Base-by-base conservation (phyloP, 1,140 invertebrate genomes). In the Nixonia krombeini region DNA sequence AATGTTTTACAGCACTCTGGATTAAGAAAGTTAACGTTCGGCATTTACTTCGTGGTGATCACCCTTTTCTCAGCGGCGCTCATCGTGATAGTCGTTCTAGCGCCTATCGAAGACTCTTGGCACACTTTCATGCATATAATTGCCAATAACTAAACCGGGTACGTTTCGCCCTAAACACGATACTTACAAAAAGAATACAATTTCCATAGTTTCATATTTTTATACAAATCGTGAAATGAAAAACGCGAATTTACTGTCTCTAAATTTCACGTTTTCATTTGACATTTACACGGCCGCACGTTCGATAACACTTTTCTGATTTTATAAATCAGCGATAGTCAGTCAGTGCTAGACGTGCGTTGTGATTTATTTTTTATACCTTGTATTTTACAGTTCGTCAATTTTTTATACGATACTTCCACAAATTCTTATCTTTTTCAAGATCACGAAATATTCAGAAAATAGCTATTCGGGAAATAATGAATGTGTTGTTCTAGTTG, bases 1-100 rank as follows among this genome's bases (percentile, higher is more conserved):
- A n/a, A n/a, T n/a, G n/a, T 73, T 65, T 88, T 90, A 56, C 87
- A 95, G 93, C 91, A 91, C 78, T 87, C 90, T 1, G 85, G 86
- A 16, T 88, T 94, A 74, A 87, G 94, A 59, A 93, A 93, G 78
- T 86, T 90, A 23, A 80, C 94, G 31, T 86, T 96, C 18, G 89
- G 88, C 33, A 77, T 95, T 25, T 95, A 95, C 75, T 87, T 90
- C 29, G 78, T 93, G 4, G 87, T 91, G 16, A 86, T 93, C 17
- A 64, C 88, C 8, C 70, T 88, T 9, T 87, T 94, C 51, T 87
- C 89, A 0, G 83, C 88, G 7, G 89, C 87, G 3, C 84, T 94
- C 42, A 88, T 94, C 42, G 87, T 92, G 52, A 88, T 94, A 53
- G 89, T 91, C 10, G 89, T 90, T 4, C 81, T 93, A 31, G 92